Evolutionary conservation across 1,140 invertebrate genomes (phyloP).

Genomic region (Dendrolimus punctatus): DNA sequence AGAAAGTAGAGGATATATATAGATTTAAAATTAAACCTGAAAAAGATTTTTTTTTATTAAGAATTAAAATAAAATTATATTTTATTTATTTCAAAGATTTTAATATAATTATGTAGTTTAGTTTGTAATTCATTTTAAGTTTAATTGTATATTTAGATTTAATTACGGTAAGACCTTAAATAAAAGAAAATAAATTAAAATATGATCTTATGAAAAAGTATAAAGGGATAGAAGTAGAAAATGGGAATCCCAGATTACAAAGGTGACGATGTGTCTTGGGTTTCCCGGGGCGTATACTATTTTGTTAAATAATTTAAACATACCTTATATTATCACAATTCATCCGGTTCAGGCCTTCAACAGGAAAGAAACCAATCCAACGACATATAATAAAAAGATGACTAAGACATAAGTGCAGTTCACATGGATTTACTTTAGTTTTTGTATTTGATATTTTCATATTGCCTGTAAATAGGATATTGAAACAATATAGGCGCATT

Average conservation of each 20-base stretch:
- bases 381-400: slow-evolving; percentile 23
- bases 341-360: slow-evolving; percentile 24
- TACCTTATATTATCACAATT: slow-evolving; percentile 19
- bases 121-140: no score
- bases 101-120: no score
- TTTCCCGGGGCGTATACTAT: background rate
- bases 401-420: slow-evolving; percentile 23
- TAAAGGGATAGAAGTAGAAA: background rate
- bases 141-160: no score
- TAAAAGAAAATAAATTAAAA: background rate
- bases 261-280: no score
- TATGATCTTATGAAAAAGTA: background rate
- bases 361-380: slow-evolving; percentile 30
- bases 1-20: slow-evolving; percentile 8
- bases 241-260: no score
- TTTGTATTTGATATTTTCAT: no score
- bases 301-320: background rate
- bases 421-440: slow-evolving; percentile 5
- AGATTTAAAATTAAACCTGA: slow-evolving; percentile 12
- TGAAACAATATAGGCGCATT: no score
- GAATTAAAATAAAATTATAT: background rate
- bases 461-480: no score
- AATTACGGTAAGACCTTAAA: no score
- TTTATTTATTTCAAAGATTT: no score
- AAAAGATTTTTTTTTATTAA: background rate